Evolutionary conservation across 2,888 invertebrate species (phyloP), one percentile per base, ranked within the genome.

Genomic region (Melieria crassipennis): DNA sequence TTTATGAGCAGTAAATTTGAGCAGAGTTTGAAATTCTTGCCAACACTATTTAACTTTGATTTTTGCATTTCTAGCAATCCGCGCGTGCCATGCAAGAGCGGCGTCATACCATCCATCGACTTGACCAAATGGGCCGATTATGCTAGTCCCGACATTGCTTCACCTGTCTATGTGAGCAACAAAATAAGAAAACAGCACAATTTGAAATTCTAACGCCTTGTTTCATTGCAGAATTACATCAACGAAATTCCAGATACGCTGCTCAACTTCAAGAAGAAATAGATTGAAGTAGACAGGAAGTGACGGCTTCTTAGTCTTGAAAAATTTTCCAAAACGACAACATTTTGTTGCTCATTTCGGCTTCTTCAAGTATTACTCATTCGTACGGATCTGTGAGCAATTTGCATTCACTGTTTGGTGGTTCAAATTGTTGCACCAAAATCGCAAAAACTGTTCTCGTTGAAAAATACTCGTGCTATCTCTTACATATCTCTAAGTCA

Each of bases 21-120:
- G 11, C 4, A 13, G 6, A 5, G n/a, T 6, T 55, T 55, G 1
- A 55, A 7, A 55, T 55, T 55, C 16, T 55, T 55, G 16, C 16
- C 0, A 16, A 16, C 0, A 16, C 16, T 1, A 66, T 4, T 50
- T 55, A 57, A 52, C 50, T n/a, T n/a, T 3, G 30, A 30, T 30
- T 30, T 30, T 30, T 71, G 46, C 58, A 5, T 5, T 80, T 88
- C 88, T 85, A 96, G 96, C 79, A 96, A 96, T 87, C 96, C 96
- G n/a, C 90, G 96, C 80, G 96, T 96, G 76, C 95, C 96, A 7
- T 97, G 97, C 87, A 91, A 93, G 86, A 95, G 95, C 81, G 95
- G 95, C 76, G 90, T 96, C 65, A 90, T 97, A 74, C 96, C 97
- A 11, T 90, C 92, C 72, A 93, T 97, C 81, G 96, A 97, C 87